Base-by-base conservation (phyloP, 2,888 invertebrate genomes). In the Galeopsomyia nigrocyanea region DNA sequence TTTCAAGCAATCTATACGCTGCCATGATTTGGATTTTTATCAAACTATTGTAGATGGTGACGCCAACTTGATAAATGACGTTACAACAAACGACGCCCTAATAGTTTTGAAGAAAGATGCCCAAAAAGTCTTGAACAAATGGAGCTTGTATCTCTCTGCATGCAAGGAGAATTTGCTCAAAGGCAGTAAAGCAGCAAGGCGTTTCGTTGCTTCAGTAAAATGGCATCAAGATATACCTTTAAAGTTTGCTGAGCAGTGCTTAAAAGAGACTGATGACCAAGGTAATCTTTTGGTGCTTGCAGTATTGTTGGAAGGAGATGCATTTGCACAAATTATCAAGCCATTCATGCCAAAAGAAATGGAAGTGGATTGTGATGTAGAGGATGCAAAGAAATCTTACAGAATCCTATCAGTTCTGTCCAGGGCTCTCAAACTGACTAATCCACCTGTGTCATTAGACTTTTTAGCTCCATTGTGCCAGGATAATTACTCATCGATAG, bases 141-240 rank as follows among this genome's bases (percentile, higher is more conserved):
- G 74, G 76, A 56, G 56, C 9, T 2, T 17, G 1, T 68, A 75
- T 69, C 53, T 68, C 2, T 14, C 55, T 0, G 46, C 26, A 6
- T 63, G 64, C 26, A 1, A 51, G 9, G 2, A 55, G 17, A 49
- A 64, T 47, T 19, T 68, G 3, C n/a, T 31, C 7, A 31, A 31
- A 31, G 7, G 7, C n/a, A 31, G 31, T 51, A 7, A 31, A 9
- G 61, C 58, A 5, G 55, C 64, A 1, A 55, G 39, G 13, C 67
- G 63, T 5, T 84, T 83, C 39, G 13, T 85, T 0, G 78, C 51
- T 56, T 19, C 70, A 0, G 56, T 63, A 0, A 78, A 79, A 5
- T 85, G 84, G 84, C 78, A 83, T 68, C 75, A 81, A 17, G 76
- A 81, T 6, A 72, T 84, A 16, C 83, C 84, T 2, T 75, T 81